A percentile compares a stretch with the other conserved stretches of the same genome.
phyloP scores from a whole-genome alignment of 2,113 vertebrate species.

The Oncorhynchus mykiss region DNA sequence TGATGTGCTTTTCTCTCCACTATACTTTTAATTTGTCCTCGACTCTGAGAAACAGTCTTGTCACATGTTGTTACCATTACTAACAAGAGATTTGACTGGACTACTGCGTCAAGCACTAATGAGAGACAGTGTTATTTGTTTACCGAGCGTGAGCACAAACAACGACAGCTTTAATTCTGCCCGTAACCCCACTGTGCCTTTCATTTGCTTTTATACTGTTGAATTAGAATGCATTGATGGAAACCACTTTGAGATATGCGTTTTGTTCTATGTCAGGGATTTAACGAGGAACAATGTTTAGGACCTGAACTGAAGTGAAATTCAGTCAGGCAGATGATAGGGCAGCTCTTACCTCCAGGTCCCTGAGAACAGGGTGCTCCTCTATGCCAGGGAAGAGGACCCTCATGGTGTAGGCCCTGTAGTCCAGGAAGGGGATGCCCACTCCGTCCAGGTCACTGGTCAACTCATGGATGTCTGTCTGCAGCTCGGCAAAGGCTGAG shows the following conservation, averaged over 20 bases:
- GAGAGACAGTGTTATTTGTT: constrained; percentile 59
- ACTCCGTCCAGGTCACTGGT: constrained; percentile 95
- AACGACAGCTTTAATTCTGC: constrained; percentile 58
- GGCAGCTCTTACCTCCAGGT: neutral
- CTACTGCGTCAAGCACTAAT: constrained; percentile 8
- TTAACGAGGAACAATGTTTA: neutral
- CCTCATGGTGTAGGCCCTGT: constrained; percentile 95
- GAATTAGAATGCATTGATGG: constrained; percentile 22
- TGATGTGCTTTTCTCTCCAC: constrained; percentile 44
- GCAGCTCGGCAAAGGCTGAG: constrained; percentile 94
- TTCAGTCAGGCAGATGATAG: too few species aligned
- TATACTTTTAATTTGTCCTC: constrained; percentile 68
- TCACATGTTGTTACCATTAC: constrained; percentile 57
- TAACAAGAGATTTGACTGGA: constrained; percentile 57
- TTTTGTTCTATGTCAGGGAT: constrained; percentile 33
- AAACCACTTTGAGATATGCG: neutral
- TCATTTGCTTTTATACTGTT: constrained; percentile 53
- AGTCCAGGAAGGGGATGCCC: constrained; percentile 95
- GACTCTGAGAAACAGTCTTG: constrained; percentile 41
- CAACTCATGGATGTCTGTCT: constrained; percentile 96
- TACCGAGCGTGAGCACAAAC: constrained; percentile 49
- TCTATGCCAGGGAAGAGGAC: constrained; percentile 97
- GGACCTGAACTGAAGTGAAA: neutral
- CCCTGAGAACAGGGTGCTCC: constrained; percentile 91
- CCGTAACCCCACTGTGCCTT: constrained; percentile 54